Evolutionary conservation across 2,113 vertebrate species (phyloP).

Genomic region (Coracopsis vasa): DNA sequence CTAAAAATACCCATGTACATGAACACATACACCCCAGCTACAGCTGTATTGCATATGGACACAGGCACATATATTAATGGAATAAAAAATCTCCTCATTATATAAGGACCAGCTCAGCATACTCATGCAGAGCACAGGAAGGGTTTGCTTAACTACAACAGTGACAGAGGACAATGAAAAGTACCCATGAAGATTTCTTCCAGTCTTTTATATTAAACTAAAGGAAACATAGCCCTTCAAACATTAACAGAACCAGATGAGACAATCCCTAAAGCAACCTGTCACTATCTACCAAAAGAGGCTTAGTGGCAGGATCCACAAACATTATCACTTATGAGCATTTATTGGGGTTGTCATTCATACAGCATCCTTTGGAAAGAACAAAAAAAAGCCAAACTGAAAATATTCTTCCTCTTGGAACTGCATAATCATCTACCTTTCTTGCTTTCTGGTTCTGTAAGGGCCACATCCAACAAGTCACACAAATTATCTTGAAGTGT

Average conservation of each 20-base stretch:
- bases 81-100: not conserved
- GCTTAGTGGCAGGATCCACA: not conserved
- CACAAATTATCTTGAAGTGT: not conserved
- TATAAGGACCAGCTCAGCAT: not conserved
- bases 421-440: not conserved
- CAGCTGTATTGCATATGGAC: not conserved
- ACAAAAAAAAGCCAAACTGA: not conserved
- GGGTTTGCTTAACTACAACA: not conserved
- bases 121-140: not conserved
- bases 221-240: not conserved
- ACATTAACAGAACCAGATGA: not conserved
- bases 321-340: not conserved
- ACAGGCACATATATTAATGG: not conserved
- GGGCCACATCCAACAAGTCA: not conserved
- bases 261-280: not conserved
- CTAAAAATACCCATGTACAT: not conserved
- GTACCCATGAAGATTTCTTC: not conserved
- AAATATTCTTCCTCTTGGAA: not conserved
- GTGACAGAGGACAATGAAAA: not conserved
- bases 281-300: not conserved
- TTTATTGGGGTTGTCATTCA: not conserved
- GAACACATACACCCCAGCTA: not conserved
- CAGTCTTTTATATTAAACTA: not conserved
- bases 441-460: not conserved
- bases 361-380: not conserved